phyloP scores from a whole-genome alignment of 2,888 invertebrate genomes.

The Camptogramma bilineatum region DNA sequence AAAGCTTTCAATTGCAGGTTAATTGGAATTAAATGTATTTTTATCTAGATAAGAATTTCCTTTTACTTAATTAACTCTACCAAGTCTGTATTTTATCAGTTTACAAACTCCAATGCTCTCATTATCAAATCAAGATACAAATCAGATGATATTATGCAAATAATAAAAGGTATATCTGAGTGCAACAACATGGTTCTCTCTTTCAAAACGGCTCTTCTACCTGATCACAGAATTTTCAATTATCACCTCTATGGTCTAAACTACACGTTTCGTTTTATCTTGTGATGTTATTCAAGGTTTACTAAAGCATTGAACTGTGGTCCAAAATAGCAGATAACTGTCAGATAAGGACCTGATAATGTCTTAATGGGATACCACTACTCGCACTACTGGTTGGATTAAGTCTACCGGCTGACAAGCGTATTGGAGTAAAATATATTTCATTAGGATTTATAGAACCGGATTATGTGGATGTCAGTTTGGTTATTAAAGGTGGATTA shows the following conservation, averaged over 20 bases:
- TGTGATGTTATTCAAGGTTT: conserved; percentile 9
- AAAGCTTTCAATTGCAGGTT: neutral
- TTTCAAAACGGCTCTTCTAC: neutral
- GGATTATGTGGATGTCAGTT: conserved; percentile 20
- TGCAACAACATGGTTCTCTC: neutral
- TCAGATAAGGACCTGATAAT: conserved; percentile 41
- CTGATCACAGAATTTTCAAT: neutral
- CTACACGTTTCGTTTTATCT: conserved; percentile 1
- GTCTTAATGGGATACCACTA: conserved; percentile 44
- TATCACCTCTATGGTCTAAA: neutral
- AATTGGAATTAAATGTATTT: neutral
- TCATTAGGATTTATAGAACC: conserved; percentile 11
- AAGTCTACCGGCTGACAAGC: conserved; percentile 21
- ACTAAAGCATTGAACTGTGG: conserved; percentile 33
- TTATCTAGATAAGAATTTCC: neutral
- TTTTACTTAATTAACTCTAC: neutral
- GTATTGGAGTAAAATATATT: conserved; percentile 28
- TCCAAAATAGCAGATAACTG: conserved; percentile 31
- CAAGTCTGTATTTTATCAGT: neutral
- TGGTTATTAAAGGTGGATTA: conserved; percentile 28
- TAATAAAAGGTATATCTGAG: conserved; percentile 14
- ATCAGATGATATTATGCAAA: conserved; percentile 17
- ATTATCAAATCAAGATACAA: conserved; percentile 14
- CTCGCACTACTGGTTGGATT: conserved; percentile 34
- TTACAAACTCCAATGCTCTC: neutral